Base-by-base conservation (phyloP, 1,140 invertebrate species). In the Druon quercuslanigerum region DNA sequence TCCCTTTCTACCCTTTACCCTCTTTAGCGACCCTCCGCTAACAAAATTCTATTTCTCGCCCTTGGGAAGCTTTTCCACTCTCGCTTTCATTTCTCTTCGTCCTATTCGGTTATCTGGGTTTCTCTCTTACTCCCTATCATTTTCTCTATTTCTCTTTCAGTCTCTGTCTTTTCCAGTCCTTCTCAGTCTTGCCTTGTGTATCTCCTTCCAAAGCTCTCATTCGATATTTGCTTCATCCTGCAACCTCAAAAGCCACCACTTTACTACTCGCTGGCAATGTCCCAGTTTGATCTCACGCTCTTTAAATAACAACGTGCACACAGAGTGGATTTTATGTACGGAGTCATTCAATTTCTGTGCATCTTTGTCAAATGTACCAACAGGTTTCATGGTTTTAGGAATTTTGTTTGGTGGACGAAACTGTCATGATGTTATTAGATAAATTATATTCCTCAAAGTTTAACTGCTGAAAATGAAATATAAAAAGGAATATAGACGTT, bases 211-310 rank as follows among this genome's bases (percentile, higher is more conserved):
- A 52, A 66, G 56, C 77, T 75, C 83, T 83, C 79, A 83, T 76
- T 82, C 85, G 81, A 87, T 85, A 79, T 87, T 86, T 80, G 84
- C 82, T 80, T 84, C 83, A 74, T 66, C 79, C 76, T 74, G 77
- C 83, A 79, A 84, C 82, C 81, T 80, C 84, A 83, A 86, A 85
- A 87, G 83, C 87, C 86, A 87, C 87, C 86, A 85, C 87, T 88
- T 88, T 87, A 87, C 85, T 85, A 85, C 84, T 87, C 82, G 78
- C 85, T 87, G 88, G 84, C 87, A 83, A 88, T 88, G 87, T 89
- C 87, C 88, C 85, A 89, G 87, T 90, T 89, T 86, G 84, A 79
- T 79, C 78, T 82, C 60, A 33, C 81, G 77, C 80, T 84, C 85
- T 85, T 87, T 84, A 86, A 86, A 86, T 84, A 85, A 85, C 82